These are phyloP conservation scores for Drosophila lacteicornis DNA, from an alignment of 1,140 invertebrate genomes.

Conservation along the genomic window DNA sequence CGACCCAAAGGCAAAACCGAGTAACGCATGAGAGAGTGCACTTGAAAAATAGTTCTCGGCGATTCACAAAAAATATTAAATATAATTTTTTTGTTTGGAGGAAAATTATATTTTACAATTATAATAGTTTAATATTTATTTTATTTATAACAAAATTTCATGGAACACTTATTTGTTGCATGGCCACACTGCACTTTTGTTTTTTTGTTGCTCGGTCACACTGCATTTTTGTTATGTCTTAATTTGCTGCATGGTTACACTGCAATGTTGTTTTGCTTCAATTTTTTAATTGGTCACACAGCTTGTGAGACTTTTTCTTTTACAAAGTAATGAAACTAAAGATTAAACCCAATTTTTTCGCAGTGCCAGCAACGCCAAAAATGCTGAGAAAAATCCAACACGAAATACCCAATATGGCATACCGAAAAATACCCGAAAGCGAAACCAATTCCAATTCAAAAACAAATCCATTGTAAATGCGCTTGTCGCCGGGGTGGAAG, in stretches of 20 bases:
- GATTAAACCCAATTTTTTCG: background rate
- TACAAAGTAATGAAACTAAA: no score
- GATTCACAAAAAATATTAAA: no score
- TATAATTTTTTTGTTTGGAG: background rate
- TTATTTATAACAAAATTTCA: no score
- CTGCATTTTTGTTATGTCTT: no score
- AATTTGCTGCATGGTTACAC: background rate
- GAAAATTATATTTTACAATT: background rate
- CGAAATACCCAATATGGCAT: conserved; percentile 27
- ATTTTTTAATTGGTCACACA: background rate
- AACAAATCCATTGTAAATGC: conserved; percentile 74
- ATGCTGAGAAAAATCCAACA: conserved; percentile 39
- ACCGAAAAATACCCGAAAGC: conserved; percentile 52
- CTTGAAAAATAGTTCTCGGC: background rate
- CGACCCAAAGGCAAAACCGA: conserved; percentile 42
- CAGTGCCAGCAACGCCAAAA: conserved; percentile 14
- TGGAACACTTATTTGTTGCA: background rate
- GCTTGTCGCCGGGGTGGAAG: conserved; percentile 27
- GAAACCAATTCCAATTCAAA: conserved; percentile 73
- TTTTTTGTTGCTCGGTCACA: background rate
- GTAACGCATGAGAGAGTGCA: conserved; percentile 22
- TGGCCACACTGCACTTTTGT: background rate
- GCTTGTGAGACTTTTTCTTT: no score
- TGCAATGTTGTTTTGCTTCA: background rate
- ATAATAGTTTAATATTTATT: background rate